Evolutionary conservation across 2,888 invertebrate species (phyloP), one percentile per base, ranked within the genome.

Genomic region (Chrysolina oricalcia): DNA sequence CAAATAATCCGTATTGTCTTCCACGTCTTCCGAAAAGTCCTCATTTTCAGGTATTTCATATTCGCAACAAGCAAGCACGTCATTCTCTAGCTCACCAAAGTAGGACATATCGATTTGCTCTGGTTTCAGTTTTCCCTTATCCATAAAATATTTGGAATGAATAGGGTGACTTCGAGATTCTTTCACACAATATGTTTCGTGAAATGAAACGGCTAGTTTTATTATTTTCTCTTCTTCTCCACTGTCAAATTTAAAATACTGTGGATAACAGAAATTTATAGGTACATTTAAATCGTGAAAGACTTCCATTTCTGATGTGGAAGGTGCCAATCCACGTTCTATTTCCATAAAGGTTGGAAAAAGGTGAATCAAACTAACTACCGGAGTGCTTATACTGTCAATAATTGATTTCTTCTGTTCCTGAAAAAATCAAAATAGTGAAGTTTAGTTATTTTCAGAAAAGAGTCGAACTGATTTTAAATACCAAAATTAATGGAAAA

Each of bases 301-400:
- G 13, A 72, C 21, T 23, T 82, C 76, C 80, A 84, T 82, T 78
- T 87, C 86, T n/a, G 65, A 67, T 0, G 81, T 72, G 65, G 81
- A 85, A 40, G 86, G 86, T 17, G 83, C 85, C n/a, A 82, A 63
- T 81, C 90, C 91, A 82, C 69, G 77, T 89, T 91, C 91, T 77
- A 92, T 87, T 87, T 90, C 91, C 77, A 84, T 86, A 88, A 91
- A 91, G 80, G 88, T 87, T 84, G 91, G 91, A 85, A 86, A 90
- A 85, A 91, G 89, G 88, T 91, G 89, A 81, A 88, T 82, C 85
- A 89, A 89, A 85, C 85, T 64, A 53, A 84, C 78, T 78, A 83
- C 67, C 13, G 81, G 77, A 2, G 59, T 79, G 67, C 78, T 81
- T 70, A 82, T 74, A 9, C 82, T 71, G 63, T 80, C 74, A 53